Evolutionary conservation across 2,888 invertebrate genomes (phyloP), one percentile per base, ranked within the genome.

Genomic region (Malthinus flaveolus): DNA sequence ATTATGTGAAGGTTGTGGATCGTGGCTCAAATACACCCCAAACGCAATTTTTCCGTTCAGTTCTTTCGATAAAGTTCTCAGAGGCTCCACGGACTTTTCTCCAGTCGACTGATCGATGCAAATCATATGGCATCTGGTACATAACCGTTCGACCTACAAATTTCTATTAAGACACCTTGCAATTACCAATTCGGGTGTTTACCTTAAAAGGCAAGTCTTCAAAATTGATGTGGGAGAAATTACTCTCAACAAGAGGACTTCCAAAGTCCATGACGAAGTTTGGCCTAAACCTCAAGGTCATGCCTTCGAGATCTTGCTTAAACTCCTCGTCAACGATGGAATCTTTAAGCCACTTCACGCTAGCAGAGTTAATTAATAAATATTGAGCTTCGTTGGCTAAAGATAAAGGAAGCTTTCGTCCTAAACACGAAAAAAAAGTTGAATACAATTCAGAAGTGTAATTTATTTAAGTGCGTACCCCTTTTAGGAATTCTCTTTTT

Each of bases 101-200:
- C 93, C 95, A 1, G 89, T 92, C 42, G 83, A 81, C 79, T 95
- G 97, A 78, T 97, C 90, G 60, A 97, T 90, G 75, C 97, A 96
- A 57, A 98, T 90, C 93, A 97, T 97, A 78, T 95, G 94, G 75
- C 97, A 98, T 52, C 97, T 85, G 1, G 87, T 88, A 73, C 97
- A 97, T 37, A 85, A 85, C 0, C 92, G 93, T 66, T 88, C 87
- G 49, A 87, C 86, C 88, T 92, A 79, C 51, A 81, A 64, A 35
- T 47, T 48, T 33, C 31, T 52, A 49, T 53, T 42, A 37, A 36
- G 54, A 11, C 7, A 34, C 33, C 11, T 57, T 35, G 32, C 32
- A 23, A 48, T 47, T 50, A 32, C 12, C 45, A 44, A 58, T 45
- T 51, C 46, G 57, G 15, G 6, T 34, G 5, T 23, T 23, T 80